These are phyloP conservation scores for Dryococelus australis DNA, from an alignment of 2,888 invertebrate genomes.

Conservation along the genomic window DNA sequence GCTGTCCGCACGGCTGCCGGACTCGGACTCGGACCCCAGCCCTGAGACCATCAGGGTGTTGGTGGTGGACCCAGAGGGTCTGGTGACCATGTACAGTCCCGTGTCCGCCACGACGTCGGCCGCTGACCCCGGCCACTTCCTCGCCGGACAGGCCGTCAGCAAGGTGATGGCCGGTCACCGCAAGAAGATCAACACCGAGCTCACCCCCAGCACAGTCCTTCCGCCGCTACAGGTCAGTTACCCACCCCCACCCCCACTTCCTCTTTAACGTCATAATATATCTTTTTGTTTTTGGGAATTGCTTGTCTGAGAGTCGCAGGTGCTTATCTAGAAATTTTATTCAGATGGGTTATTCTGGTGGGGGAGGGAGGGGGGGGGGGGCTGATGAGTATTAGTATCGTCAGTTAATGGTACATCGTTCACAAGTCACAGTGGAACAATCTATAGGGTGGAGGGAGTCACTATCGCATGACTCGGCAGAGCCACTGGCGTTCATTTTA, in stretches of 20 bases:
- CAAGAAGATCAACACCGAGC: slow-evolving; percentile 62
- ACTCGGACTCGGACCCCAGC: slow-evolving; percentile 60
- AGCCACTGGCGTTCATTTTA: too few species aligned
- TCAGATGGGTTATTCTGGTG: too few species aligned
- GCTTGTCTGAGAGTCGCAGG: too few species aligned
- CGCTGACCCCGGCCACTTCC: slow-evolving; percentile 61
- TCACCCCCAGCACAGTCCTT: slow-evolving; percentile 62
- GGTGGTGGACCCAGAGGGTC: slow-evolving; percentile 73
- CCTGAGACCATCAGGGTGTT: slow-evolving; percentile 71
- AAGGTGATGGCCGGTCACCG: slow-evolving; percentile 56
- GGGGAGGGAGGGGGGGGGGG: too few species aligned
- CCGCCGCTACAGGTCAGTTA: slow-evolving; percentile 43
- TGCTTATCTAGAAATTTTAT: too few species aligned
- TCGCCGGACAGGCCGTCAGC: slow-evolving; percentile 41
- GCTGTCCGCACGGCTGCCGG: slow-evolving; percentile 69
- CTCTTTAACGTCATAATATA: slow-evolving; percentile 13
- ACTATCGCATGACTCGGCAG: too few species aligned
- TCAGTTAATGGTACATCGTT: too few species aligned
- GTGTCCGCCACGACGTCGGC: slow-evolving; percentile 49
- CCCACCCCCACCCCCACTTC: slow-evolving; percentile 2
- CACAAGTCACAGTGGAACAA: too few species aligned
- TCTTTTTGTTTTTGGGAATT: too few species aligned
- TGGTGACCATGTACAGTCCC: slow-evolving; percentile 75
- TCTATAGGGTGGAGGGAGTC: too few species aligned
- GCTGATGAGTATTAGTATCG: too few species aligned